These are phyloP conservation scores for Neosalanx taihuensis DNA, from an alignment of 2,797 vertebrate genomes.

Conservation along the genomic window DNA sequence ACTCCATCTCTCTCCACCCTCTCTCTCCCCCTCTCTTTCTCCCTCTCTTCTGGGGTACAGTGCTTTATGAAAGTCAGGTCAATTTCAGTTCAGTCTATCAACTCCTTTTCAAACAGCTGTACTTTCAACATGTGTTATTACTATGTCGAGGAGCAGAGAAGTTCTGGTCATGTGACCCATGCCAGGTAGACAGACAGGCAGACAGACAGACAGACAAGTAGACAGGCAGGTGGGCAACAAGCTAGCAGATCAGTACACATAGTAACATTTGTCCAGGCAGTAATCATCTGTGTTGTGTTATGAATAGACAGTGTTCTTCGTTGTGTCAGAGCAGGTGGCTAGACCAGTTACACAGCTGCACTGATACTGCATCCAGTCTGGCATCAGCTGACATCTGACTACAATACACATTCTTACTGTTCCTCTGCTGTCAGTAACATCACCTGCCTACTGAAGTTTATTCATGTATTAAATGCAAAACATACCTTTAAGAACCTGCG, in stretches of 20 bases:
- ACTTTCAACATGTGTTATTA: too few relatives aligned
- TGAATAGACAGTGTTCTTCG: slow-evolving; percentile 47
- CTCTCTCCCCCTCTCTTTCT: neutral
- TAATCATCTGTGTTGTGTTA: slow-evolving; percentile 10
- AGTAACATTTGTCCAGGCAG: neutral
- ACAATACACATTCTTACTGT: neutral
- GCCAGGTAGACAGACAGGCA: neutral
- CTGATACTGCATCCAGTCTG: too few relatives aligned
- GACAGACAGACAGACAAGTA: neutral
- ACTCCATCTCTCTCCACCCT: too few relatives aligned
- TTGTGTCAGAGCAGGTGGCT: slow-evolving; percentile 23
- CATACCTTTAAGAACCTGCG: too few relatives aligned
- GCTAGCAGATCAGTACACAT: neutral
- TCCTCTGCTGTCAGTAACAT: neutral
- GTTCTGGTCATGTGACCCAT: too few relatives aligned
- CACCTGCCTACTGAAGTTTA: neutral
- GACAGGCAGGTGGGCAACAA: too few relatives aligned
- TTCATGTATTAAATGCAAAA: too few relatives aligned
- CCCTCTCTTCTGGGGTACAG: neutral
- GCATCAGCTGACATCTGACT: too few relatives aligned
- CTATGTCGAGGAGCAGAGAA: neutral
- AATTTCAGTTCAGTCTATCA: neutral
- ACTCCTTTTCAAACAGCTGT: too few relatives aligned
- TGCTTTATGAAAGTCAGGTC: neutral
- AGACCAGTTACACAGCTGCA: neutral